Evolutionary conservation across 2,113 vertebrate genomes (phyloP), one percentile per base, ranked within the genome.

Genomic region (Australoheros scitulus): DNA sequence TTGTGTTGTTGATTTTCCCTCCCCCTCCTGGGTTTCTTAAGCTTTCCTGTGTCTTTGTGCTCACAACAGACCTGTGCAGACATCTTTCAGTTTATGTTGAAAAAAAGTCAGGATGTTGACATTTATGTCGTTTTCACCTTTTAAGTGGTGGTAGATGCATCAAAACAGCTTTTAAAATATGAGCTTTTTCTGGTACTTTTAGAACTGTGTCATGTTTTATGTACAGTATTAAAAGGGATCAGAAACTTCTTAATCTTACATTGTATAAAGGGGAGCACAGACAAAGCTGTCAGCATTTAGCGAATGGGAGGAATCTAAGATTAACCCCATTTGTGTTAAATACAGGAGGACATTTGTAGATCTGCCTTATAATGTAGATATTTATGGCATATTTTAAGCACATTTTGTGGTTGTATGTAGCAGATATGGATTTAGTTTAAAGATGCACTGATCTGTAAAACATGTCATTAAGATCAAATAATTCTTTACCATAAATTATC

Each of bases 301-400:
- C 55, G 18, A 79, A 86, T 32, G 14, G 14, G 3, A 58, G 60
- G 79, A 89, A 92, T 88, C 84, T 90, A 80, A 91, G 89, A 92
- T 82, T 92, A 91, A 89, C 87, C 81, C 50, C 58, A 76, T 87
- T 81, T 79, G 63, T 79, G 26, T 20, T 65, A 50, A 87, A 91
- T 14, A 76, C 36, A 88, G 58, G 18, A 60, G 52, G 18, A 20
- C 32, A 6, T 43, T 22, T 11, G 5, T 56, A 41, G 36, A 47
- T 72, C 58, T 72, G 15, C 20, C 47, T 63, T 29, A 41, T 26
- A 76, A 80, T 78, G 64, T 47, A 55, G 36, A 70, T 47, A 18
- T 34, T 34, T 47, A 58, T 4, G 29, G n/a, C 29, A 4, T 64
- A 5, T 32, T 58, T 63, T 52, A 61, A 79, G 75, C 59, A 13